phyloP scores from a whole-genome alignment of 2,113 vertebrate species.

The Etia nguti region DNA sequence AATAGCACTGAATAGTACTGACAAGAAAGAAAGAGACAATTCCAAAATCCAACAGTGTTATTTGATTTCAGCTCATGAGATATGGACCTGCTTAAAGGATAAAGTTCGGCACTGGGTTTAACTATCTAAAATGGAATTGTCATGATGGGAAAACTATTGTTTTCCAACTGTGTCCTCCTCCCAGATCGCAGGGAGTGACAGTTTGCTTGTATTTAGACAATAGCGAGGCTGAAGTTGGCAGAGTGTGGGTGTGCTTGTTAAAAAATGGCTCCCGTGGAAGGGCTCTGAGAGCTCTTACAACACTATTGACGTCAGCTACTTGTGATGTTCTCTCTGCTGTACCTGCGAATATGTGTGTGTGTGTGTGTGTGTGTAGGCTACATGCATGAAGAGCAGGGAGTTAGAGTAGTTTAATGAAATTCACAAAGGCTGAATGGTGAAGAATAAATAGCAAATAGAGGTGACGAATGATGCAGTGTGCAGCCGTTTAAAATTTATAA shows the following conservation, averaged over 20 bases:
- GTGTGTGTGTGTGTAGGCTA: conserved; percentile 11
- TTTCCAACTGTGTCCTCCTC: conserved; percentile 27
- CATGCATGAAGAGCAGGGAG: neutral
- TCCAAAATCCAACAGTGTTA: conserved; percentile 15
- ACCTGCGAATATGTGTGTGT: neutral
- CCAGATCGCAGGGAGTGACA: conserved; percentile 26
- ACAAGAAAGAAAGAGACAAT: conserved; percentile 11
- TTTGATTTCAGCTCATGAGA: conserved; percentile 39
- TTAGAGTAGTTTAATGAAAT: neutral
- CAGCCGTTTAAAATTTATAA: neutral
- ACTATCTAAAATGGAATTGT: conserved; percentile 11
- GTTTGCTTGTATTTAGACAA: conserved; percentile 53
- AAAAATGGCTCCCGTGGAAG: conserved; percentile 48
- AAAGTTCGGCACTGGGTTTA: neutral
- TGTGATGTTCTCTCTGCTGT: conserved; percentile 41
- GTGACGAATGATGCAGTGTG: neutral
- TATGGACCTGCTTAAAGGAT: conserved; percentile 17
- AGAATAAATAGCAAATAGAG: conserved; percentile 1
- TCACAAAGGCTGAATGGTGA: neutral
- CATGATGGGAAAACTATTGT: conserved; percentile 27
- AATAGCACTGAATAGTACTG: conserved; percentile 26
- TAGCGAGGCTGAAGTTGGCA: conserved; percentile 54
- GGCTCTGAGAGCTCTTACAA: conserved; percentile 48
- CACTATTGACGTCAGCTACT: conserved; percentile 56
- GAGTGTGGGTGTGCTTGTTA: conserved; percentile 62